A percentile compares a stretch with the other conserved stretches of the same genome.
Evolutionary conservation across 2,797 vertebrate genomes (phyloP).

Genomic region (Pampus argenteus): DNA sequence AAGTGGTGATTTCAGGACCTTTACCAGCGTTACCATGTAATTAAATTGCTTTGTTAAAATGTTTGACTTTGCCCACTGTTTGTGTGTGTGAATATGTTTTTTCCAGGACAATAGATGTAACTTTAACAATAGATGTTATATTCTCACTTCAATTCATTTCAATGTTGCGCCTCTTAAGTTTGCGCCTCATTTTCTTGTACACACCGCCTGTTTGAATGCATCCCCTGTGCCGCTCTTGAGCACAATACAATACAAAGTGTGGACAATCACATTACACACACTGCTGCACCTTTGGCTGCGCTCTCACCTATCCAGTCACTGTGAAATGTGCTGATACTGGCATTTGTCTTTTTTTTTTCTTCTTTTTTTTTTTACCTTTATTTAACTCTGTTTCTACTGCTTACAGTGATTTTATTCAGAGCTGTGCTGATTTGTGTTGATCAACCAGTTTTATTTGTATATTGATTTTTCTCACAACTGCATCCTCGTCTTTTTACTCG

Average conservation of each 20-base stretch:
- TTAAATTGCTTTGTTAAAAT: slow-evolving; percentile 64
- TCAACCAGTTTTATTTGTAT: slow-evolving; percentile 48
- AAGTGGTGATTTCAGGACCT: slow-evolving; percentile 59
- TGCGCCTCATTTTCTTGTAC: slow-evolving; percentile 52
- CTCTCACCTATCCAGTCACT: slow-evolving; percentile 64
- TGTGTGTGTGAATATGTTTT: slow-evolving; percentile 49
- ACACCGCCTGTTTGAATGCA: slow-evolving; percentile 42
- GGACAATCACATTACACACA: slow-evolving; percentile 75
- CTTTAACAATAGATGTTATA: slow-evolving; percentile 43
- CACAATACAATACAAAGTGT: slow-evolving; percentile 62
- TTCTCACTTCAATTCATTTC: slow-evolving; percentile 41
- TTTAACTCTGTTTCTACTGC: slow-evolving; percentile 38
- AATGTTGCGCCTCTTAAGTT: slow-evolving; percentile 41
- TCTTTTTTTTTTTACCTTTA: slow-evolving; percentile 10
- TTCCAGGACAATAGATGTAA: slow-evolving; percentile 34
- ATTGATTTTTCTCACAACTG: slow-evolving; percentile 30
- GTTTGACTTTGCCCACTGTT: slow-evolving; percentile 67
- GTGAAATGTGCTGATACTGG: slow-evolving; percentile 65
- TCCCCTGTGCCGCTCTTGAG: slow-evolving; percentile 29
- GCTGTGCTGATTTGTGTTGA: slow-evolving; percentile 32
- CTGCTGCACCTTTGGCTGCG: slow-evolving; percentile 58
- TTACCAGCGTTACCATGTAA: slow-evolving; percentile 52
- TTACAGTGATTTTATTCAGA: slow-evolving; percentile 49
- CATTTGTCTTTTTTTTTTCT: slow-evolving; percentile 45
- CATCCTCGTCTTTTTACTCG: slow-evolving; percentile 25